A percentile compares a stretch with the other conserved stretches of the same genome.
phyloP scores from a whole-genome alignment of 2,797 vertebrate species.

The Semotilus atromaculatus region DNA sequence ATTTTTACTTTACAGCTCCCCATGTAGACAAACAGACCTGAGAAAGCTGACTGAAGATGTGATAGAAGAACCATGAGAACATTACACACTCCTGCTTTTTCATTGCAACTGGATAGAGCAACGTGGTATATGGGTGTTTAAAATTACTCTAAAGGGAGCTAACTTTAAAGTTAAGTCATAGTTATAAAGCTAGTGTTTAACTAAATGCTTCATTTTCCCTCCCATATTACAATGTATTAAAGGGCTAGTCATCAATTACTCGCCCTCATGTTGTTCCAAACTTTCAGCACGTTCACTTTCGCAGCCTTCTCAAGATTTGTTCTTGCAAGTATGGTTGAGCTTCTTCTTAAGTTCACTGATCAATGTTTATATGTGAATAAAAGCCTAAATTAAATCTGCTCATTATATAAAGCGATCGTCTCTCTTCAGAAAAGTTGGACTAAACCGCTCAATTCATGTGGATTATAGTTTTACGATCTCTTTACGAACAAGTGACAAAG shows the following conservation, averaged over 20 bases:
- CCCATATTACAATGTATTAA: background rate
- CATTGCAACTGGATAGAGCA: background rate
- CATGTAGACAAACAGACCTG: slow-evolving; percentile 13
- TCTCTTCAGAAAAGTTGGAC: too few relatives aligned
- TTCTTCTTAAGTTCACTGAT: too few relatives aligned
- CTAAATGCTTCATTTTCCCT: background rate
- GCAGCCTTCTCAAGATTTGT: too few relatives aligned
- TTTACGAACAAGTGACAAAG: too few relatives aligned
- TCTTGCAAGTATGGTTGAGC: too few relatives aligned
- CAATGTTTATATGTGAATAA: too few relatives aligned
- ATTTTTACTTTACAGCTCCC: slow-evolving; percentile 23
- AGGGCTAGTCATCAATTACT: background rate
- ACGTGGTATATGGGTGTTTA: background rate
- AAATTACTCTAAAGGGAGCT: background rate
- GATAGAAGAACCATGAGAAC: slow-evolving; percentile 9
- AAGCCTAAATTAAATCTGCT: too few relatives aligned
- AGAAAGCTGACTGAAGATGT: slow-evolving; percentile 16
- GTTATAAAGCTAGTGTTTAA: background rate
- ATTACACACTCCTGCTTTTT: background rate
- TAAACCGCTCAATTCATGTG: too few relatives aligned
- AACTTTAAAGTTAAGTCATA: background rate
- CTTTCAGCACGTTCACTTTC: too few relatives aligned
- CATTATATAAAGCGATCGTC: too few relatives aligned
- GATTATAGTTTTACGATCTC: too few relatives aligned
- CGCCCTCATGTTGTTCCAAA: background rate